Evolutionary conservation across 2,113 vertebrate species (phyloP).

Genomic region (Ophthalmolycus amberensis): DNA sequence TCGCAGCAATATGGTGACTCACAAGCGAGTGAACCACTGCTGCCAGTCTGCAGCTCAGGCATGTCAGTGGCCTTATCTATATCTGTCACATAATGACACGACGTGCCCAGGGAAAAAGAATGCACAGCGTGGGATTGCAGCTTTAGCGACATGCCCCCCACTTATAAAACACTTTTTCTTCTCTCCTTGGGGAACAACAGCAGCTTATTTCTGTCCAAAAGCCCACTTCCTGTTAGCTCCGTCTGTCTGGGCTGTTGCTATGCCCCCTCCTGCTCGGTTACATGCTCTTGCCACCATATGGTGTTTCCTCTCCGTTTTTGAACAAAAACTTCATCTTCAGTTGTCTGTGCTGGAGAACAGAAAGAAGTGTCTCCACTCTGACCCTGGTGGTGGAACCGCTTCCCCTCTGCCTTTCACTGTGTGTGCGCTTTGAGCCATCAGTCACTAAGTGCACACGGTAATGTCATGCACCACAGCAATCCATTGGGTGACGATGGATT

Average conservation of each 20-base stretch:
- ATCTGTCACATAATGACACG: conserved; percentile 7
- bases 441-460: background rate
- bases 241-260: conserved; percentile 30
- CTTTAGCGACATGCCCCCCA: conserved; percentile 21
- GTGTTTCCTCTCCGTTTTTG: conserved; percentile 2
- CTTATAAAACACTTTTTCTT: conserved; percentile 50
- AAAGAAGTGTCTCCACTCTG: background rate
- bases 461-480: conserved; percentile 9
- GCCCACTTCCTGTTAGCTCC: conserved; percentile 35
- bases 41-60: conserved; percentile 20
- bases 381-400: background rate
- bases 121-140: conserved; percentile 35
- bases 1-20: conserved; percentile 31
- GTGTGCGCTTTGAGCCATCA: conserved; percentile 31
- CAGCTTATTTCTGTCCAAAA: conserved; percentile 35
- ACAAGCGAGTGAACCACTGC: conserved; percentile 2
- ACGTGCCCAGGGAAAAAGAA: conserved; percentile 47
- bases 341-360: background rate
- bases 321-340: conserved; percentile 10
- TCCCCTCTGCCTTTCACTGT: background rate
- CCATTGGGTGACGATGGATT: conserved; percentile 39
- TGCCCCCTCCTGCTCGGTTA: conserved; percentile 36
- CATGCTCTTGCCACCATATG: conserved; percentile 6
- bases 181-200: conserved; percentile 30
- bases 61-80: conserved; percentile 46